Conservation (phyloP, 92 coral and sea anemone genomes). For the Meandrina meandrites region DNA sequence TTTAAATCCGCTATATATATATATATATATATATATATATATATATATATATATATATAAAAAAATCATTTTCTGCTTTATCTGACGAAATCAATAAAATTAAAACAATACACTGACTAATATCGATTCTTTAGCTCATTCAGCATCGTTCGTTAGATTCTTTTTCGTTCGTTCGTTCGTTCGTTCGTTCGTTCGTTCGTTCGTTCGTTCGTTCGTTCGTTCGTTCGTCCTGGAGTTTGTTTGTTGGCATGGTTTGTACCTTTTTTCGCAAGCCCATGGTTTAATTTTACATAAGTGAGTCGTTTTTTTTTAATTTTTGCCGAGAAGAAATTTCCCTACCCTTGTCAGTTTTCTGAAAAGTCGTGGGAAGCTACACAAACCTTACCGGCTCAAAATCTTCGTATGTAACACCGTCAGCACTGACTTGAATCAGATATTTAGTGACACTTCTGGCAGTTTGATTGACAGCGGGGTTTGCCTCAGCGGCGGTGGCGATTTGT, state of each 20-base stretch:
- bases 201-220: neutral
- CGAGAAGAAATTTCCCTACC: neutral
- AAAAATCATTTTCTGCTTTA: neutral
- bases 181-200: neutral
- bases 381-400: constrained; percentile 59
- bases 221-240: no score
- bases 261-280: no score
- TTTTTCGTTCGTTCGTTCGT: neutral
- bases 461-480: constrained; percentile 61
- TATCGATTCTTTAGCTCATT: neutral
- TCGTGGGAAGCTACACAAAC: neutral
- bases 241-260: no score
- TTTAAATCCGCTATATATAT: no score
- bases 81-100: neutral
- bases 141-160: neutral
- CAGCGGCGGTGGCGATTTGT: constrained; percentile 57
- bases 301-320: neutral
- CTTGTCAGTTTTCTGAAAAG: neutral
- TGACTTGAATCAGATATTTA: constrained; percentile 56
- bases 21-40: no score
- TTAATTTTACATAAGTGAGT: neutral
- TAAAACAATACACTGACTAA: neutral
- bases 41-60: no score
- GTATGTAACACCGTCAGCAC: constrained; percentile 52
- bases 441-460: constrained; percentile 75